phyloP scores from a whole-genome alignment of 2,888 invertebrate species.

The Dione vanillae region DNA sequence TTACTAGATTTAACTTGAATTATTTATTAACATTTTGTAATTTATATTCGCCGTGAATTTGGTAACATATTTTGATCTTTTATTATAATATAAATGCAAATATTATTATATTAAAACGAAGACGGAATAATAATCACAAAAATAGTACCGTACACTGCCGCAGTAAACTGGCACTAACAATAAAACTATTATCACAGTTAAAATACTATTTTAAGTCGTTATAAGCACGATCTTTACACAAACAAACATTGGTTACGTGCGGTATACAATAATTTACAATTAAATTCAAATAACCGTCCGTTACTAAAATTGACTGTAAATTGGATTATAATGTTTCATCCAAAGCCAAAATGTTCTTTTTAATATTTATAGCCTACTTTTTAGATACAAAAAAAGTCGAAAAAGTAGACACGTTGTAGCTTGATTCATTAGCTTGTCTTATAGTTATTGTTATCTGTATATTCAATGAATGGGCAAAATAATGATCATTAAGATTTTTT shows the following conservation, averaged over 20 bases:
- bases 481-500: neutral
- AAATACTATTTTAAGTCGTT: conserved; percentile 51
- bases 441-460: neutral
- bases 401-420: neutral
- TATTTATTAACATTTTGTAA: too few relatives aligned
- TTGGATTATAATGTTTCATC: conserved; percentile 34
- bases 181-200: conserved; percentile 38
- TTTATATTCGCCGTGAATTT: too few relatives aligned
- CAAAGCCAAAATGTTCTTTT: conserved; percentile 24
- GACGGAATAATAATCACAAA: neutral
- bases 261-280: conserved; percentile 36
- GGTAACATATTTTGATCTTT: neutral
- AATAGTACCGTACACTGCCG: neutral
- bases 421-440: neutral
- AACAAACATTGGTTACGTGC: conserved; percentile 47
- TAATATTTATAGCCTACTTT: conserved; percentile 31
- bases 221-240: conserved; percentile 50
- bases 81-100: neutral
- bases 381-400: conserved; percentile 2
- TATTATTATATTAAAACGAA: neutral
- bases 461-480: neutral
- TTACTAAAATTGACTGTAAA: conserved; percentile 42
- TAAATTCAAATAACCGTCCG: conserved; percentile 38
- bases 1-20: too few relatives aligned
- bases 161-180: conserved; percentile 11